Conservation (phyloP, 2,797 vertebrate genomes). For the Hyperoplus immaculatus region DNA sequence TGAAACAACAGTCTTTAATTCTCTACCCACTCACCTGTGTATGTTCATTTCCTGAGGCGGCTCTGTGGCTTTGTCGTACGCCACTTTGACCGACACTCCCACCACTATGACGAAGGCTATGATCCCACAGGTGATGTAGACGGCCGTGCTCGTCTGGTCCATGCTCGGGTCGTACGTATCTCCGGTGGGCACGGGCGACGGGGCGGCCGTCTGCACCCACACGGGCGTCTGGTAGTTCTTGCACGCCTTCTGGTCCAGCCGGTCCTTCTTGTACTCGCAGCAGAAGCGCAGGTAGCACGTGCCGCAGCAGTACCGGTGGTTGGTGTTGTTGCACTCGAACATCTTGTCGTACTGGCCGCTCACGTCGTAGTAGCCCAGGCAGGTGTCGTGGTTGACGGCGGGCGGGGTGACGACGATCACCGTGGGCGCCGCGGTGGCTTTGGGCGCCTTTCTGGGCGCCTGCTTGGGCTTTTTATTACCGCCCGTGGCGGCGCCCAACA, state of each 20-base stretch:
- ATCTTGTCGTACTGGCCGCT: slow-evolving; percentile 97
- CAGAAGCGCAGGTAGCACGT: slow-evolving; percentile 98
- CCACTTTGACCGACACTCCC: slow-evolving; percentile 96
- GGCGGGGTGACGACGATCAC: slow-evolving; percentile 68
- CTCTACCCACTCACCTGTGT: slow-evolving; percentile 89
- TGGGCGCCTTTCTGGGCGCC: slow-evolving; percentile 69
- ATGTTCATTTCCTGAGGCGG: slow-evolving; percentile 99
- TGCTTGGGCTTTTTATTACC: slow-evolving; percentile 80
- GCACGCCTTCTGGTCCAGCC: slow-evolving; percentile 93
- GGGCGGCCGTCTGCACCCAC: slow-evolving; percentile 90
- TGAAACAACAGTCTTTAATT: neutral
- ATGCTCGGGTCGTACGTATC: slow-evolving; percentile 93
- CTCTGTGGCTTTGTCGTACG: slow-evolving; percentile 97
- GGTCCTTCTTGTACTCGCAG: slow-evolving; percentile 96
- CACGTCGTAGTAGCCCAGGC: slow-evolving; percentile 97
- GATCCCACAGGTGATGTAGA: slow-evolving; percentile 98
- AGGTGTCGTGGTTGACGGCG: slow-evolving; percentile 89
- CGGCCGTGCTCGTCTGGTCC: slow-evolving; percentile 96
- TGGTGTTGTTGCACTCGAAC: slow-evolving; percentile 98
- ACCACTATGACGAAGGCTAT: slow-evolving; percentile 96
- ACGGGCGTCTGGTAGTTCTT: slow-evolving; percentile 91
- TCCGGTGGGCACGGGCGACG: slow-evolving; percentile 85
- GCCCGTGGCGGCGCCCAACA: slow-evolving; percentile 78
- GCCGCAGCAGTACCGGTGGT: slow-evolving; percentile 97
- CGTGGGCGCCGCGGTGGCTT: slow-evolving; percentile 76